Evolutionary conservation across 2,888 invertebrate genomes (phyloP), one percentile per base, ranked within the genome.

Genomic region (Molanna angustata): DNA sequence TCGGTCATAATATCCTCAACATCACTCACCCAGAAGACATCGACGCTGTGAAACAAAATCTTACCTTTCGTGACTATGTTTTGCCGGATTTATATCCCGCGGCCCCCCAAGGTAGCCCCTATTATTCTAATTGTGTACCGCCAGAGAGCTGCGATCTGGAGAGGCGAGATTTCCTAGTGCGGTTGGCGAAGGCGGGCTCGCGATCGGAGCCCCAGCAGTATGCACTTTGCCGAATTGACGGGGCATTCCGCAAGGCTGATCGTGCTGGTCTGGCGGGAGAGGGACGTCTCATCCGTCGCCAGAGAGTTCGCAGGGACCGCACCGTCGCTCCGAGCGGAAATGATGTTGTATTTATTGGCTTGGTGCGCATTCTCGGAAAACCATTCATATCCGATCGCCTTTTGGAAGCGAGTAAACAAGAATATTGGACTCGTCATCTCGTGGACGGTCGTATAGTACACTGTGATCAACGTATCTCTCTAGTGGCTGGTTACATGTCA

Each of bases 401-500:
- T 43, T 68, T 86, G 54, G 85, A 86, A 63, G 81, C 84, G 9
- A 82, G 80, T 56, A 85, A 86, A 61, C 85, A 93, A 64, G 94
- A 94, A 69, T 95, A 94, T 69, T 85, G 90, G 66, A 94, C 94
- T 1, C 80, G 94, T 60, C 94, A 95, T 72, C 78, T 90, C 51
- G 83, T 93, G 47, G 93, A 94, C 73, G 94, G 94, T 0, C 82
- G 88, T 41, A 93, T 95, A 60, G 85, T 94, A 44, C 91, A 88
- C 67, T 90, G 90, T 67, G 95, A 95, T 69, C 94, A 94, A 67
- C 84, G 93, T 65, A 92, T 94, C 65, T 90, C 94, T 4, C 74
- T 90, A 53, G 87, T 94, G 11, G 88, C 90, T 49, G 94, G 94
- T 2, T 92, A 92, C 66, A 84, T 94, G 85, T 86, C 88, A 9